phyloP scores from a whole-genome alignment of 2,113 vertebrate genomes.

The Callipepla californica region DNA sequence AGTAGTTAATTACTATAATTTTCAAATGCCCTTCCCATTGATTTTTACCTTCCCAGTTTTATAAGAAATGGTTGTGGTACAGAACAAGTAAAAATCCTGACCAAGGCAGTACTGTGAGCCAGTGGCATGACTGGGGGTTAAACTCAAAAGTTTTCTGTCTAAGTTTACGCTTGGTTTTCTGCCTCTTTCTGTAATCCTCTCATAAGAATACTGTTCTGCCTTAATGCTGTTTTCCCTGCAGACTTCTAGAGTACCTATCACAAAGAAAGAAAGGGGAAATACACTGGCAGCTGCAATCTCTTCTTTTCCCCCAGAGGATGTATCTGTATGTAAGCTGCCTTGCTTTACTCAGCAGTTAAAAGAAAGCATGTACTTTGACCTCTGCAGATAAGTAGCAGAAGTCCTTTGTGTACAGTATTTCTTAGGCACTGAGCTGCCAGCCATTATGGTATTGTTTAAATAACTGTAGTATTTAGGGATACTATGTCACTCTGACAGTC shows the following conservation, averaged over 20 bases:
- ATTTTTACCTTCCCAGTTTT: not conserved
- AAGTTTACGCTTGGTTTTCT: not conserved
- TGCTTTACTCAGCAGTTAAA: constrained; percentile 14
- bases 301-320: not conserved
- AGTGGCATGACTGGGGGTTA: not conserved
- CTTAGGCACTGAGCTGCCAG: not conserved
- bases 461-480: not conserved
- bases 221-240: not conserved
- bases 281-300: not conserved
- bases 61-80: not conserved
- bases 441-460: not conserved
- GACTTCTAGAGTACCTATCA: not conserved
- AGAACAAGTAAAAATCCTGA: not conserved
- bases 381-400: not conserved
- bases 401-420: not conserved
- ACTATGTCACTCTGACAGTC: not conserved
- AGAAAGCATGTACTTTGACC: not conserved
- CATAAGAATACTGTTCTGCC: not conserved
- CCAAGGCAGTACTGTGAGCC: not conserved
- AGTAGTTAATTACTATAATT: not conserved
- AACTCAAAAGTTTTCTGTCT: not conserved
- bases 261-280: constrained; percentile 5
- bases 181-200: not conserved
- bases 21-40: not conserved
- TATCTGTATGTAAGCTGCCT: not conserved